Conservation (phyloP, 2,113 vertebrate species). For the Propithecus coquereli region DNA sequence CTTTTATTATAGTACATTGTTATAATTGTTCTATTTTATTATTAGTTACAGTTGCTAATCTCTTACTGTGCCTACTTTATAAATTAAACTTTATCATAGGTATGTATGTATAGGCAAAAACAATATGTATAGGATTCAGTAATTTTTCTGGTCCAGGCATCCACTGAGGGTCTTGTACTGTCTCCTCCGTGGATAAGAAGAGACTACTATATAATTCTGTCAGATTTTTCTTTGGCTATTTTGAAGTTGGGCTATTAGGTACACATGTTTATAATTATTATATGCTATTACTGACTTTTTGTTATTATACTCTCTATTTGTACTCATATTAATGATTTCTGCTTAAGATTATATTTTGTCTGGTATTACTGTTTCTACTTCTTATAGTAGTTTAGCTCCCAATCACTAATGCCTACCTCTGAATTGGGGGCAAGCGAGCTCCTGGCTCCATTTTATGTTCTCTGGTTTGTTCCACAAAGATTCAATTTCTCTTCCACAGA, state of each 20-base stretch:
- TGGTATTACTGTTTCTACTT: not conserved
- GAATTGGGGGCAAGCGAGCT: not conserved
- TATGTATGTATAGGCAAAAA: not conserved
- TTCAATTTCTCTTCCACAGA: constrained; percentile 6
- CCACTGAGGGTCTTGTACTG: not conserved
- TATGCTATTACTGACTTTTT: not conserved
- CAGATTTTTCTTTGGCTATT: not conserved
- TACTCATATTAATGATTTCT: not conserved
- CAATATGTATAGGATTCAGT: not conserved
- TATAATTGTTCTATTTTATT: not conserved
- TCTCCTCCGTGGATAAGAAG: not conserved
- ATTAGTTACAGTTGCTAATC: not conserved
- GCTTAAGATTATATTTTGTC: not conserved
- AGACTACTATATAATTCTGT: not conserved
- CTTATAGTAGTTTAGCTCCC: not conserved
- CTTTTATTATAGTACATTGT: not conserved
- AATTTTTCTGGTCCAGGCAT: not conserved
- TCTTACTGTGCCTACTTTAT: not conserved
- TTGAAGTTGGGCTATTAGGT: not conserved
- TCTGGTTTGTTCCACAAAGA: not conserved
- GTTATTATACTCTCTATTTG: not conserved
- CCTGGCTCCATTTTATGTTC: not conserved
- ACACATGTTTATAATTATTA: not conserved
- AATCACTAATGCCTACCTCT: not conserved
- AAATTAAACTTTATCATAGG: not conserved